These are phyloP conservation scores for Scomber colias DNA, from an alignment of 2,113 vertebrate genomes.

Conservation along the genomic window DNA sequence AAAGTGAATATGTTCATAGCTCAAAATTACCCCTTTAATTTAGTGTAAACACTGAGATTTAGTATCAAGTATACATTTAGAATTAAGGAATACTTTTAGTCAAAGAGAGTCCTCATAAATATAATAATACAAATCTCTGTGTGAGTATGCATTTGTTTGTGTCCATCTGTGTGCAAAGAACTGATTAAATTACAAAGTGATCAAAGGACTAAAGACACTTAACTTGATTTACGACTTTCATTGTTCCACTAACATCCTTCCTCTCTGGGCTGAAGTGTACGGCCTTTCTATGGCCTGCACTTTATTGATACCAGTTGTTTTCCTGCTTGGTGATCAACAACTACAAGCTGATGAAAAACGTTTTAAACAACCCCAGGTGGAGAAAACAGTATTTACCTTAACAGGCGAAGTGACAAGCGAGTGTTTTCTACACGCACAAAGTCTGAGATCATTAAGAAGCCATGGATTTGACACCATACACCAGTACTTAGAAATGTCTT, in stretches of 20 bases:
- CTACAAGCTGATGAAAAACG: slow-evolving; percentile 8
- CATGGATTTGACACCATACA: slow-evolving; percentile 18
- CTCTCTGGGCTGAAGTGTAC: not conserved
- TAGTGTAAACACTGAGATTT: too few relatives aligned
- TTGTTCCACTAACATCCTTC: slow-evolving; percentile 36
- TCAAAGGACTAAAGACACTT: slow-evolving; percentile 58
- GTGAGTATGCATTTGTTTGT: not conserved
- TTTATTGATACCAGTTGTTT: slow-evolving; percentile 54
- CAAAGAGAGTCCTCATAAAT: not conserved
- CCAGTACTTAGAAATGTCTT: slow-evolving; percentile 45
- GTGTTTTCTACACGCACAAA: slow-evolving; percentile 17
- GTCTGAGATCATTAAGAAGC: slow-evolving; percentile 40
- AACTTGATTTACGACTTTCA: slow-evolving; percentile 49
- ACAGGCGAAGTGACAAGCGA: not conserved
- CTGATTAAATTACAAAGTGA: slow-evolving; percentile 44
- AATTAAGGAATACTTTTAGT: not conserved
- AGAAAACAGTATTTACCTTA: slow-evolving; percentile 23
- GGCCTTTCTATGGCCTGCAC: not conserved
- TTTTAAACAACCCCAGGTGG: slow-evolving; percentile 31
- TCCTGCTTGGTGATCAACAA: slow-evolving; percentile 21
- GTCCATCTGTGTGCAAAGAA: not conserved
- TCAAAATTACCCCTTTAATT: too few relatives aligned
- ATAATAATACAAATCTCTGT: not conserved
- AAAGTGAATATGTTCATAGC: not conserved
- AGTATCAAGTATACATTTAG: not conserved